phyloP scores from a whole-genome alignment of 2,113 vertebrate species.

The Neodon shergylaensis region DNA sequence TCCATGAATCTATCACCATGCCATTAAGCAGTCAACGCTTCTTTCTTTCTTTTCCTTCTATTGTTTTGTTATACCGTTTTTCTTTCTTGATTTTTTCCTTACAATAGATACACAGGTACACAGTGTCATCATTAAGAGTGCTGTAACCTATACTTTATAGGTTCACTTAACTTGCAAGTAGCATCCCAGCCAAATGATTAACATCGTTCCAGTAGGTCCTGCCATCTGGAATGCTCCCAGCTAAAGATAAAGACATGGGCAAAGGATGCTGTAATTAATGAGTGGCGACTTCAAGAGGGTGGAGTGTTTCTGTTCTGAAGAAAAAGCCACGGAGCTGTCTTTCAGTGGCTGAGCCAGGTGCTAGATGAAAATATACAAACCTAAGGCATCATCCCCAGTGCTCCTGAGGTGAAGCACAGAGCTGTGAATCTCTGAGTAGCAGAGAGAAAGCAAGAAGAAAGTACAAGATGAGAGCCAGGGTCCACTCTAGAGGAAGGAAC shows the following conservation, averaged over 20 bases:
- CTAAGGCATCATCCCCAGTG: accelerated
- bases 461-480: neutral
- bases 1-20: neutral
- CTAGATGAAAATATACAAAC: neutral
- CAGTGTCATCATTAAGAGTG: neutral
- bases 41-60: neutral
- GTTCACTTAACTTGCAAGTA: accelerated
- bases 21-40: neutral
- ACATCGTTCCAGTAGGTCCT: neutral
- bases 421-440: neutral
- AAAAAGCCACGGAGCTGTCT: accelerated
- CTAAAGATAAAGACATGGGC: neutral
- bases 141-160: neutral
- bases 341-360: neutral
- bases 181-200: accelerated
- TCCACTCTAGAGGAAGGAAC: neutral
- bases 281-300: too few relatives aligned
- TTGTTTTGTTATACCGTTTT: neutral
- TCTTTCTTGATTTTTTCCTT: neutral
- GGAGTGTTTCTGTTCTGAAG: neutral
- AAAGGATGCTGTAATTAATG: neutral
- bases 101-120: neutral
- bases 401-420: neutral
- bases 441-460: neutral
- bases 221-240: neutral